A percentile compares a stretch with the other conserved stretches of the same genome.
phyloP scores from a whole-genome alignment of 2,113 vertebrate species.

The Leptodactylus fuscus region DNA sequence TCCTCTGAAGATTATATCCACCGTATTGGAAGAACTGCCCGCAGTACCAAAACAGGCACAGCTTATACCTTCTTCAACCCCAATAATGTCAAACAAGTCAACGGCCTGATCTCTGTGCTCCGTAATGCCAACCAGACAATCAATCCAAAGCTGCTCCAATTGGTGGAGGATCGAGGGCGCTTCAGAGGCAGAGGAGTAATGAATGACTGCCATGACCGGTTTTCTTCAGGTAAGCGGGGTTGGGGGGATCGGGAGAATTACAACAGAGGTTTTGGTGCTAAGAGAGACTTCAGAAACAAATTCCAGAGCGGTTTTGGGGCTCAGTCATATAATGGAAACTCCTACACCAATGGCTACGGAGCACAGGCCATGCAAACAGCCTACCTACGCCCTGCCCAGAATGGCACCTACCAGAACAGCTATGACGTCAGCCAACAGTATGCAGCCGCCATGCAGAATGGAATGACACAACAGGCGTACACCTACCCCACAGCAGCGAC shows the following conservation, averaged over 20 bases:
- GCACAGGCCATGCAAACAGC: conserved; percentile 85
- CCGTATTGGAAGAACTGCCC: conserved; percentile 98
- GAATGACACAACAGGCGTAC: conserved; percentile 92
- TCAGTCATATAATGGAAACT: conserved; percentile 84
- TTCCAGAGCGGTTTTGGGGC: conserved; percentile 87
- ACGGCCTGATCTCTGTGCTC: conserved; percentile 98
- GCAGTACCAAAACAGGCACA: conserved; percentile 99
- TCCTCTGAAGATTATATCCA: conserved; percentile 99
- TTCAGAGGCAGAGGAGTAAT: conserved; percentile 91
- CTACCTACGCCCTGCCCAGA: too few relatives aligned
- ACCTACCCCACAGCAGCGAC: conserved; percentile 82
- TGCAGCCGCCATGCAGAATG: conserved; percentile 84
- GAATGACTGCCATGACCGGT: conserved; percentile 96
- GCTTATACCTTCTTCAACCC: conserved; percentile 99
- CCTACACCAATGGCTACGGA: conserved; percentile 84
- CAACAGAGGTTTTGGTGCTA: conserved; percentile 88
- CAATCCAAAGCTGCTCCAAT: conserved; percentile 75
- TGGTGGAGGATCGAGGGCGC: conserved; percentile 93
- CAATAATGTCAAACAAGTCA: conserved; percentile 98
- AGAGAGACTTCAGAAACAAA: conserved; percentile 89
- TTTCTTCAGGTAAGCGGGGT: conserved; percentile 93
- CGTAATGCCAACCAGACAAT: conserved; percentile 99
- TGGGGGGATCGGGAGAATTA: conserved; percentile 93
- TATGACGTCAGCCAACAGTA: conserved; percentile 89
- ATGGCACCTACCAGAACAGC: conserved; percentile 88